Conservation (phyloP, 2,113 vertebrate species). For the Rhinopomastus cyanomelas region DNA sequence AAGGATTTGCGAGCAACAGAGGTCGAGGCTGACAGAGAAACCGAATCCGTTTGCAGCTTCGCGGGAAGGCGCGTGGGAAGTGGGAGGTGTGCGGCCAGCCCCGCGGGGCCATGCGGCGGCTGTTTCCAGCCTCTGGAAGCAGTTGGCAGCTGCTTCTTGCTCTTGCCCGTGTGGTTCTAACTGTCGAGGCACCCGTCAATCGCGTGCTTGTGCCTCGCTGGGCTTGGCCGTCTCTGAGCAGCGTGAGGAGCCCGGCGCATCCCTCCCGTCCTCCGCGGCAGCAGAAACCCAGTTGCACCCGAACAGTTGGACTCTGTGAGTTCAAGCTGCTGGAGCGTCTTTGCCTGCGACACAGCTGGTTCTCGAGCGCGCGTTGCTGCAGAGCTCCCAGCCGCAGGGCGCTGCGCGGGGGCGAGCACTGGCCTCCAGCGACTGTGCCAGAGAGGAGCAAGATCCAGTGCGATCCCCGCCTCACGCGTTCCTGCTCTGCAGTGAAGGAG, state of each 20-base stretch:
- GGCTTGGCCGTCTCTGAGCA: background rate
- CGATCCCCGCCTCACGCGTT: no score
- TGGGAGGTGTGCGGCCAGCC: background rate
- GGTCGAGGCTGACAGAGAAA: constrained; percentile 15
- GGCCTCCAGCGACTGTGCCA: no score
- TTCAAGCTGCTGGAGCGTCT: constrained; percentile 6
- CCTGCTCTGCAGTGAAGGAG: background rate
- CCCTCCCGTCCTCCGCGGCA: background rate
- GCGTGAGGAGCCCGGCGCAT: background rate
- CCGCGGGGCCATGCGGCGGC: background rate
- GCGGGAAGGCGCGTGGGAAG: no score
- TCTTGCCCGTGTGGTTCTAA: constrained; percentile 1
- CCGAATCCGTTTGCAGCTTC: no score
- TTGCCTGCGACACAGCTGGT: constrained; percentile 35
- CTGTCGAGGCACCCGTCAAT: background rate
- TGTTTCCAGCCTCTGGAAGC: background rate
- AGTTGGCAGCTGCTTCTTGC: constrained; percentile 38
- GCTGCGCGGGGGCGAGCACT: no score
- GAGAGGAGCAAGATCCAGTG: no score
- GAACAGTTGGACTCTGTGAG: constrained; percentile 25
- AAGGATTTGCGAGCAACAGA: background rate
- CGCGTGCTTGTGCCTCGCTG: background rate
- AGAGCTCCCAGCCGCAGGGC: background rate
- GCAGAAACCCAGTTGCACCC: constrained; percentile 8
- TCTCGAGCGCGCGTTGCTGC: constrained; percentile 1